These are phyloP conservation scores for Montipora sp. DNA, from an alignment of 64 coral and sea anemone genomes.

Conservation along the genomic window DNA sequence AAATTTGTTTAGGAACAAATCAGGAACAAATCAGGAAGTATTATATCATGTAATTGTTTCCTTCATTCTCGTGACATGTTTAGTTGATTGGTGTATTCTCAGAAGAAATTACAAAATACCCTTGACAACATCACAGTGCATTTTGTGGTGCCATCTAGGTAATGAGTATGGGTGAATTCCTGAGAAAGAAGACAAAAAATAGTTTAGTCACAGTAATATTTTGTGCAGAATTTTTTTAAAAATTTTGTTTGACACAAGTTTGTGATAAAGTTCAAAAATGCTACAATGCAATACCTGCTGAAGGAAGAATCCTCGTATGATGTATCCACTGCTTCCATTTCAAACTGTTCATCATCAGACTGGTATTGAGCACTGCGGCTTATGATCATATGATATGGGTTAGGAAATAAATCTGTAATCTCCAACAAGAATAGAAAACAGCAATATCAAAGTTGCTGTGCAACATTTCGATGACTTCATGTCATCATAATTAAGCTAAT, in stretches of 20 bases:
- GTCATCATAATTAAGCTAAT: too few relatives aligned
- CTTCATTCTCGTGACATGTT: too few relatives aligned
- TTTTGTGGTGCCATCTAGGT: background rate
- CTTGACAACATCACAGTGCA: background rate
- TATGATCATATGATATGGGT: background rate
- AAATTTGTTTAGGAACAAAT: too few relatives aligned
- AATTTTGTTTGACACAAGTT: background rate
- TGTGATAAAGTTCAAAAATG: background rate
- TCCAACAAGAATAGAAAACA: background rate
- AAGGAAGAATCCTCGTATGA: slow-evolving; percentile 13
- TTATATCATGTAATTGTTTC: too few relatives aligned
- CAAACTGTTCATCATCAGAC: slow-evolving; percentile 84
- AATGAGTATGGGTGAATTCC: slow-evolving; percentile 42
- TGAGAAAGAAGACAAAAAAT: background rate
- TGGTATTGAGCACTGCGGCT: slow-evolving; percentile 60
- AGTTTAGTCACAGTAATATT: background rate
- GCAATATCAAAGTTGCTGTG: too few relatives aligned
- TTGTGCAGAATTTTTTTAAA: background rate
- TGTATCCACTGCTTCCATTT: slow-evolving; percentile 75
- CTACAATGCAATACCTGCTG: slow-evolving; percentile 43
- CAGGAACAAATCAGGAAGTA: too few relatives aligned
- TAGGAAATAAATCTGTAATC: background rate
- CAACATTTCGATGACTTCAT: too few relatives aligned
- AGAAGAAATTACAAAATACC: background rate
- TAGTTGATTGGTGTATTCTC: too few relatives aligned